Evolutionary conservation across 2,113 vertebrate genomes (phyloP).

Genomic region (Nyctibius bracteatus): DNA sequence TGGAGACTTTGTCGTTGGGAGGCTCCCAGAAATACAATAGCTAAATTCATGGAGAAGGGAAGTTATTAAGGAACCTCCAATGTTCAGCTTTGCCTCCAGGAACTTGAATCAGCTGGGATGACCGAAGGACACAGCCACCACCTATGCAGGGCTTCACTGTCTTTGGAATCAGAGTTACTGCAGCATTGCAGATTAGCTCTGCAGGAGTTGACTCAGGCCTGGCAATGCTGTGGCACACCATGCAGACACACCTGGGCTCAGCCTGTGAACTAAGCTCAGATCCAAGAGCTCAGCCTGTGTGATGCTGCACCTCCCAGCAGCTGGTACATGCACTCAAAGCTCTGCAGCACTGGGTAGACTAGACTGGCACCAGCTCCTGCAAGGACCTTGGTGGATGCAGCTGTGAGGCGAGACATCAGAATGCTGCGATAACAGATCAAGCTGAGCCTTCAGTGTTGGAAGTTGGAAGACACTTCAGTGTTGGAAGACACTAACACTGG

Average conservation of each 20-base stretch:
- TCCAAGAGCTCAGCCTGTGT: background rate
- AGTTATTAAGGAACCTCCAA: slow-evolving; percentile 10
- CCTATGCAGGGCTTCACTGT: background rate
- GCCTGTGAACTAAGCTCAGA: background rate
- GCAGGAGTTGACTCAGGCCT: background rate
- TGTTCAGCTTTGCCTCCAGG: background rate
- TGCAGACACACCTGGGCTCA: background rate
- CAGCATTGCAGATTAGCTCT: background rate
- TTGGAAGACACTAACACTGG: background rate
- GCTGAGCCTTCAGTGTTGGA: background rate
- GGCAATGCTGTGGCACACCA: background rate
- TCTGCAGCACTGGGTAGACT: background rate
- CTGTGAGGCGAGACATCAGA: background rate
- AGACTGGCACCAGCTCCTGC: background rate
- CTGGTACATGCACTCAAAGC: background rate
- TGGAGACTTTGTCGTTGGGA: background rate
- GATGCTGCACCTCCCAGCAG: background rate
- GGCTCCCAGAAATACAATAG: background rate
- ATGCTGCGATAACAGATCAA: background rate
- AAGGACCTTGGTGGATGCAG: background rate
- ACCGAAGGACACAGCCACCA: background rate
- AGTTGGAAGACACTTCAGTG: too few species aligned
- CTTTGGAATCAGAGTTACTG: background rate
- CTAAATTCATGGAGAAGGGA: background rate
- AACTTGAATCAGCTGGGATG: background rate